Base-by-base conservation (phyloP, 2,888 invertebrate species). In the Maniola hyperantus region DNA sequence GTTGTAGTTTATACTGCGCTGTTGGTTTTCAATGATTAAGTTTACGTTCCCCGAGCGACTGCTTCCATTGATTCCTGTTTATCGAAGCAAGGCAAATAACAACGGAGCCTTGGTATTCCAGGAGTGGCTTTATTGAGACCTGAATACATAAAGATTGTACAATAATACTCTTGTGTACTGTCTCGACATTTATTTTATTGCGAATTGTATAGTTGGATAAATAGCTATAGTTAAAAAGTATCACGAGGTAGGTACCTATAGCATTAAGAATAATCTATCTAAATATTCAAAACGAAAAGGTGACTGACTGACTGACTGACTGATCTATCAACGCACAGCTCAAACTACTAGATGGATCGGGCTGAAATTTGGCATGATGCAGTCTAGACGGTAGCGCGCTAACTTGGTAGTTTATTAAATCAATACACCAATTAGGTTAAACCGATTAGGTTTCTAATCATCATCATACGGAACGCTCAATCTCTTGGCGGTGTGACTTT, bases 11-110 rank as follows among this genome's bases (percentile, higher is more conserved):
- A 62, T 62, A 62, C 62, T 34, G 62, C 62, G 11, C 39, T 62
- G 53, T 62, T 62, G 62, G 62, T 62, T 62, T 62, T 62, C 62
- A 62, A 62, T 62, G 62, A 62, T 62, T 62, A 62, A 62, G 62
- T 62, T 62, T 62, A 53, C 62, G 62, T 53, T 62, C 53, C 53
- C 62, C 42, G 62, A 62, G 53, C 62, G 61, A 26, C 53, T 62
- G 62, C 53, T 62, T 62, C 33, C 62, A 62, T 62, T 62, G 62
- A 62, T 62, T 62, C 62, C 62, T 62, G 53, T 62, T 62, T 62
- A 53, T 62, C 62, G 62, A 62, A 53, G 62, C 62, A 62, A 53
- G 53, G 53, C 62, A 62, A 62, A 62, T 53, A 62, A 62, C 62
- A 62, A 53, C 62, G 53, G 62, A 42, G 62, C 48, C 62, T 62